phyloP scores from a whole-genome alignment of 1,140 invertebrate species.

The Spodoptera frugiperda region DNA sequence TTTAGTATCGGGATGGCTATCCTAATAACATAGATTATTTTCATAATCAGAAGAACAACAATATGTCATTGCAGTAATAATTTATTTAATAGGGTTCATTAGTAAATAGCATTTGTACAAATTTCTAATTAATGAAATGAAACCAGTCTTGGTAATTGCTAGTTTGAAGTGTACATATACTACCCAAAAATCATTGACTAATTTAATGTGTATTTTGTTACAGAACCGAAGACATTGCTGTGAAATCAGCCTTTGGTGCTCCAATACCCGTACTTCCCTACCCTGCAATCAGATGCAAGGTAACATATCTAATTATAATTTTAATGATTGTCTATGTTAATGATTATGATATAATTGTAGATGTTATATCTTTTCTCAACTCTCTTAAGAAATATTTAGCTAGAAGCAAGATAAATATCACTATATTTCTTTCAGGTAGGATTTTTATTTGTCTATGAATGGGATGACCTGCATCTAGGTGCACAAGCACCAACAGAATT shows the following conservation, averaged over 20 bases:
- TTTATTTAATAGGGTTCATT: no score
- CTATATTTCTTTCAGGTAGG: conserved; percentile 61
- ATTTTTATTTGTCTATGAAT: conserved; percentile 68
- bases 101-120: no score
- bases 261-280: conserved; percentile 37
- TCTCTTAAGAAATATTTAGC: conserved; percentile 2
- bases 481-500: conserved; percentile 75
- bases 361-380: neutral
- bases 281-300: conserved; percentile 50
- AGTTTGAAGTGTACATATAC: no score
- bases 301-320: conserved; percentile 17
- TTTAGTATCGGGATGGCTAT: no score
- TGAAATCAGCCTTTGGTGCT: conserved; percentile 44
- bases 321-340: neutral
- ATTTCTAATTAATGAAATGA: no score
- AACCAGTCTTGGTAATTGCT: no score
- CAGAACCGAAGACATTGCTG: conserved; percentile 38
- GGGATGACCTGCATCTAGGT: conserved; percentile 73
- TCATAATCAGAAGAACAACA: no score
- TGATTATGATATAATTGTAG: neutral
- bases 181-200: conserved; percentile 3
- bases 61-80: no score
- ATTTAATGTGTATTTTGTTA: conserved; percentile 29
- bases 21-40: no score
- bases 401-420: conserved; percentile 8